Percentiles rank a stretch among this genome's conserved stretches.
These are phyloP conservation scores for Empidonax alnorum DNA, from an alignment of 2,113 vertebrate genomes.

Conservation along the genomic window DNA sequence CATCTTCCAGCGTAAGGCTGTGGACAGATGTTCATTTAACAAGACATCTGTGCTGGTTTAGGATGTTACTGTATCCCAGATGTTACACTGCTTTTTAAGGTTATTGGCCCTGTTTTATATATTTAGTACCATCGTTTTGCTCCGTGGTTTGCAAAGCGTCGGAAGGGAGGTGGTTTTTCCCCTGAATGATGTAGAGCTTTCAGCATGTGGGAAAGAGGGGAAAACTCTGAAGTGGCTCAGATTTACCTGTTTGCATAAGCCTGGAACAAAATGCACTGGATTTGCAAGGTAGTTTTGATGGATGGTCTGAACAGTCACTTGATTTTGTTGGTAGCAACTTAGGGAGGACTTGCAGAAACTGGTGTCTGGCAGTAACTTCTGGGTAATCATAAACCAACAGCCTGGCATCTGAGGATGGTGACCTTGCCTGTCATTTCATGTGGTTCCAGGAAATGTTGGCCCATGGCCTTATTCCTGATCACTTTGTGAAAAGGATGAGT, in stretches of 20 bases:
- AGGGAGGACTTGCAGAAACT: background rate
- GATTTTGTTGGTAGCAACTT: background rate
- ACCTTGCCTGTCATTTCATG: background rate
- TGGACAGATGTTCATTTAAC: conserved; percentile 62
- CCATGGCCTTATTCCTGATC: background rate
- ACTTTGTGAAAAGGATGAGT: background rate
- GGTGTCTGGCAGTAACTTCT: background rate
- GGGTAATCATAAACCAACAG: background rate
- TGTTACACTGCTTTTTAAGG: conserved; percentile 48
- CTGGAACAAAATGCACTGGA: background rate
- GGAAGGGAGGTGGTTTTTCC: background rate
- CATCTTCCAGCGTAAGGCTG: background rate
- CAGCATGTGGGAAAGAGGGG: background rate
- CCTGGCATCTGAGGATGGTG: background rate
- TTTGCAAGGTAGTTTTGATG: background rate
- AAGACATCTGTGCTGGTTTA: conserved; percentile 63
- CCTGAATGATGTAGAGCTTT: background rate
- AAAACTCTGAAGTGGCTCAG: background rate
- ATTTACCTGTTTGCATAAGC: background rate
- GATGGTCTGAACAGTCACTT: background rate
- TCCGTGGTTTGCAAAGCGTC: background rate
- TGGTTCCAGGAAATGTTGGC: background rate
- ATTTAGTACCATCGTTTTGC: background rate
- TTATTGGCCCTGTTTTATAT: conserved; percentile 12
- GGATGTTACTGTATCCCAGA: conserved; percentile 56